phyloP scores from a whole-genome alignment of 1,140 invertebrate species.

The Drosophila tani region DNA sequence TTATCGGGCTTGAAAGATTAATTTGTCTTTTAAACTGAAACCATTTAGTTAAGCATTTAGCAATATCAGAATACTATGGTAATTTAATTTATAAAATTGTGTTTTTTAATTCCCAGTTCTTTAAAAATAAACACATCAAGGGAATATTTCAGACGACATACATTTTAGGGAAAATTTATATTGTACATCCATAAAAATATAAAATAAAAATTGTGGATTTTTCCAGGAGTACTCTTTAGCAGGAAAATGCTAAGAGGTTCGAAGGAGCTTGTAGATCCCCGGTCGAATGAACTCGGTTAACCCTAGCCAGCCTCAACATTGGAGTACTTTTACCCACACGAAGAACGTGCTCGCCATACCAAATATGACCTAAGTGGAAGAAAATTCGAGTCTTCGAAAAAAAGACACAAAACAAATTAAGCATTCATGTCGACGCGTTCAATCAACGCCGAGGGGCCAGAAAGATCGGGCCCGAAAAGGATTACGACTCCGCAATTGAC shows the following conservation, averaged over 20 bases:
- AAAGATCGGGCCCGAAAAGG: conserved; percentile 49
- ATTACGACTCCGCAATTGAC: conserved; percentile 52
- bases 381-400: conserved; percentile 32
- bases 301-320: conserved; percentile 53
- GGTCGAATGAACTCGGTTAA: conserved; percentile 39
- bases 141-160: too few relatives aligned
- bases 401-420: conserved; percentile 49
- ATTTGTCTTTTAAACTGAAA: background rate
- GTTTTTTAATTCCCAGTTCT: background rate
- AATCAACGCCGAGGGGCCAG: conserved; percentile 20
- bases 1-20: background rate
- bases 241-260: too few relatives aligned
- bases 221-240: too few relatives aligned
- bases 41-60: background rate
- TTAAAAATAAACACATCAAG: too few relatives aligned
- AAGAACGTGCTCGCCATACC: conserved; percentile 51
- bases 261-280: conserved; percentile 2
- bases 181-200: too few relatives aligned
- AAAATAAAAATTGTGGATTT: too few relatives aligned
- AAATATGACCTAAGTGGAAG: conserved; percentile 46
- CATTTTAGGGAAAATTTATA: too few relatives aligned
- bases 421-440: conserved; percentile 47
- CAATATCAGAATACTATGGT: background rate
- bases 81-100: background rate
- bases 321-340: conserved; percentile 41